phyloP scores from a whole-genome alignment of 2,888 invertebrate species.

The Caradrina kadenii region DNA sequence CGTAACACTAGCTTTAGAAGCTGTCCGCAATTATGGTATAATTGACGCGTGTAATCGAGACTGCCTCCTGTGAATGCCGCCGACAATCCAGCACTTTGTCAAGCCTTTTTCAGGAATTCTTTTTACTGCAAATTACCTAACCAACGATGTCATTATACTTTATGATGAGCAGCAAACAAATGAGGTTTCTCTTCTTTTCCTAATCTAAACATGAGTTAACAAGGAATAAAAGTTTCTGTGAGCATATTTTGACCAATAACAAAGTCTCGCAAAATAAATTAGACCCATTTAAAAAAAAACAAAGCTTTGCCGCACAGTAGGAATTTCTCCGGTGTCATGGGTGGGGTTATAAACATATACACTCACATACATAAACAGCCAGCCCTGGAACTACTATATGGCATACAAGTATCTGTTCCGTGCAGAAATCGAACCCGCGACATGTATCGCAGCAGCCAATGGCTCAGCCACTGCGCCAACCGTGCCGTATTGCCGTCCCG shows the following conservation, averaged over 20 bases:
- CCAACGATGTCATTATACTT: constrained; percentile 70
- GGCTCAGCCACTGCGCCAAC: too few species aligned
- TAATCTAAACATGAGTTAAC: constrained; percentile 58
- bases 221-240: not conserved
- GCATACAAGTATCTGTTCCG: too few species aligned
- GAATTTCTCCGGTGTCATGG: too few species aligned
- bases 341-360: too few species aligned
- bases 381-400: too few species aligned
- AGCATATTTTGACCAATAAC: constrained; percentile 6
- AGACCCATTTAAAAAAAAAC: too few species aligned
- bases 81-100: constrained; percentile 76
- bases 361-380: too few species aligned
- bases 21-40: constrained; percentile 81
- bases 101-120: constrained; percentile 75
- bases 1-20: constrained; percentile 80
- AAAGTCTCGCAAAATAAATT: not conserved
- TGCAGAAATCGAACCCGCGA: too few species aligned
- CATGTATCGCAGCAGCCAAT: too few species aligned
- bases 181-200: constrained; percentile 44
- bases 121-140: constrained; percentile 76
- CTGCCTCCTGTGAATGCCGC: constrained; percentile 69
- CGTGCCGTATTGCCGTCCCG: too few species aligned
- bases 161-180: constrained; percentile 66
- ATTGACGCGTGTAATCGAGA: constrained; percentile 78
- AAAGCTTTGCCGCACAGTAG: too few species aligned